Conservation (phyloP, 1,140 invertebrate species). For the Diorhabda carinulata region DNA sequence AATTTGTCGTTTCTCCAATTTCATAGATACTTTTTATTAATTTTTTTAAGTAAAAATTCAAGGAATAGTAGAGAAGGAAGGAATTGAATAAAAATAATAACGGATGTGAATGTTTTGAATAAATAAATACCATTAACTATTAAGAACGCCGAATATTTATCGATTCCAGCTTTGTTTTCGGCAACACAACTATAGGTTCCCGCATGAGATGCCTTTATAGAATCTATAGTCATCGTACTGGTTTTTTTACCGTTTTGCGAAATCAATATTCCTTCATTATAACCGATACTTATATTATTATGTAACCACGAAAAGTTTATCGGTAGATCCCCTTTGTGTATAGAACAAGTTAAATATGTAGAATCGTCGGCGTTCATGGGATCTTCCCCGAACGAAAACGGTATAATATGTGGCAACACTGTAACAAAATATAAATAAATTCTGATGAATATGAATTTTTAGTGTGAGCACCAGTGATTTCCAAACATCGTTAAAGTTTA, state of each 20-base stretch:
- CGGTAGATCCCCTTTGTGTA: slow-evolving; percentile 63
- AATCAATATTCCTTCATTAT: slow-evolving; percentile 34
- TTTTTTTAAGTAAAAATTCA: no score
- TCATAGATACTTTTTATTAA: no score
- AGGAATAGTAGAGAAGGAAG: no score
- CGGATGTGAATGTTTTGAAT: no score
- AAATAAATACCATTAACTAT: slow-evolving; percentile 58
- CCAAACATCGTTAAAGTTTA: no score
- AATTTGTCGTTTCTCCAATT: no score
- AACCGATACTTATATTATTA: slow-evolving; percentile 48
- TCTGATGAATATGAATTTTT: no score
- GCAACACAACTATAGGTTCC: slow-evolving; percentile 71
- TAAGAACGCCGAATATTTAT: slow-evolving; percentile 58
- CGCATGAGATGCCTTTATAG: slow-evolving; percentile 59
- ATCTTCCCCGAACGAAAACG: slow-evolving; percentile 58
- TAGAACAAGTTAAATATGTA: slow-evolving; percentile 56
- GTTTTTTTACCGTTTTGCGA: slow-evolving; percentile 33
- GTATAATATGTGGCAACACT: slow-evolving; percentile 59
- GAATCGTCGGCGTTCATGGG: slow-evolving; percentile 59
- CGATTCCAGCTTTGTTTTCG: slow-evolving; percentile 58
- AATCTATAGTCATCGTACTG: slow-evolving; percentile 54
- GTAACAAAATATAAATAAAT: slow-evolving; percentile 42
- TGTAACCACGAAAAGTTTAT: slow-evolving; percentile 60
- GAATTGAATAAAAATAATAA: no score
- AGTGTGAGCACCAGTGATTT: no score